phyloP scores from a whole-genome alignment of 2,113 vertebrate genomes.

The Nycticorax nycticorax region DNA sequence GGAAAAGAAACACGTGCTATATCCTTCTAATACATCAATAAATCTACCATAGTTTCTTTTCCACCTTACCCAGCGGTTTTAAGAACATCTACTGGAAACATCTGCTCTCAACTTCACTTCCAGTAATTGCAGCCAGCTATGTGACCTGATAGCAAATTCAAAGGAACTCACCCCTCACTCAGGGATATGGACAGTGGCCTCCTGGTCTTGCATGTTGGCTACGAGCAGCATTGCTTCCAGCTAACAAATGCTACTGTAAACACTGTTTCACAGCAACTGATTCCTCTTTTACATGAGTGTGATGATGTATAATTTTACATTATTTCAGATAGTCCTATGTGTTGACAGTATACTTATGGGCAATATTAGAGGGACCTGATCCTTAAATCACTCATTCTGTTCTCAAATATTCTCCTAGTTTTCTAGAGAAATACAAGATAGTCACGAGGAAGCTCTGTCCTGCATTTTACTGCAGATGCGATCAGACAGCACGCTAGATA shows the following conservation, averaged over 20 bases:
- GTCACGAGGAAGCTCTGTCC: background rate
- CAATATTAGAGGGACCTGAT: background rate
- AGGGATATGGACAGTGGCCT: background rate
- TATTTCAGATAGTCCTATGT: background rate
- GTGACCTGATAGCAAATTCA: background rate
- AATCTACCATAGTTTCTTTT: background rate
- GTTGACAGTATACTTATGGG: background rate
- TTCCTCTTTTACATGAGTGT: background rate
- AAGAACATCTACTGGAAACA: background rate
- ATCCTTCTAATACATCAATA: background rate
- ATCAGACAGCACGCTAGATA: background rate
- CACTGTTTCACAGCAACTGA: background rate
- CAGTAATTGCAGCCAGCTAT: background rate
- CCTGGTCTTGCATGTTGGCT: background rate
- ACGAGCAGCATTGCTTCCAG: background rate
- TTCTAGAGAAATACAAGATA: background rate
- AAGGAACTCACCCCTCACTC: background rate
- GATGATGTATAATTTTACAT: background rate
- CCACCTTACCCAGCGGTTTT: background rate
- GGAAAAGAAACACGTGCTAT: background rate
- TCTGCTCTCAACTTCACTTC: background rate
- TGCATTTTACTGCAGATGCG: background rate
- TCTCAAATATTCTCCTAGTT: background rate
- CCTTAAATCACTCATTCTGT: background rate
- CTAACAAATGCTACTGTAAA: background rate